Evolutionary conservation across 2,113 vertebrate genomes (phyloP), one percentile per base, ranked within the genome.

Genomic region (Myiozetetes cayanensis): DNA sequence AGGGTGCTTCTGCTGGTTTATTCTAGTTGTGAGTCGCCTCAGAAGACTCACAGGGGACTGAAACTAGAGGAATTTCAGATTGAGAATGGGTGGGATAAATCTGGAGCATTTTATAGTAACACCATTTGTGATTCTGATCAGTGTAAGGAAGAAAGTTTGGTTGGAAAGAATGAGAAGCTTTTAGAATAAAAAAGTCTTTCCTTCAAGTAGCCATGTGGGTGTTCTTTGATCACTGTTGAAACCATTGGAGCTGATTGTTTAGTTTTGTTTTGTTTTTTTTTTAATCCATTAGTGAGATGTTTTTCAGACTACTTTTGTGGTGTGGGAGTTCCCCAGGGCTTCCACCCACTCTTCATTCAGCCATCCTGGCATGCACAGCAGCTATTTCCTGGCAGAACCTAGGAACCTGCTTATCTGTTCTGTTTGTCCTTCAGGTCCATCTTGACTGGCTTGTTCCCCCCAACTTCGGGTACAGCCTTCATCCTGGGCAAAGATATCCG

Each of bases 401-500:
- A 14, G 2, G 14, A 66, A 15, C n/a, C 58, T 78, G 33, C 24
- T 92, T 49, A 46, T n/a, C 9, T 72, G 9, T 53, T 73, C 23
- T 43, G 4, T 92, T 78, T 97, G 53, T 89, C 46, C 47, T 58
- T 92, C 94, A 99, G 99, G 99, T 99, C 99, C 30, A 99, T 99
- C 96, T 98, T 99, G 82, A 99, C 99, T 2, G 99, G 99, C 9
- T 96, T 99, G 81, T 99, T 99, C 73, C 99, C 99, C 2, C 99
- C 99, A 8, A 99, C 99, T 37, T 99, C 98, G 0, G 99, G 99
- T 14, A 99, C 99, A 8, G 99, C 99, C 68, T 99, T 99, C 95
- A 99, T 99, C 90, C 97, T 99, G 95, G 99, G 99, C 52, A 98
- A 98, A 97, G 99, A 99, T 95, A 99, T 99, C 93, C 98, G 98